These are phyloP conservation scores for Ceyx cyanopectus DNA, from an alignment of 2,113 vertebrate species.

Conservation along the genomic window DNA sequence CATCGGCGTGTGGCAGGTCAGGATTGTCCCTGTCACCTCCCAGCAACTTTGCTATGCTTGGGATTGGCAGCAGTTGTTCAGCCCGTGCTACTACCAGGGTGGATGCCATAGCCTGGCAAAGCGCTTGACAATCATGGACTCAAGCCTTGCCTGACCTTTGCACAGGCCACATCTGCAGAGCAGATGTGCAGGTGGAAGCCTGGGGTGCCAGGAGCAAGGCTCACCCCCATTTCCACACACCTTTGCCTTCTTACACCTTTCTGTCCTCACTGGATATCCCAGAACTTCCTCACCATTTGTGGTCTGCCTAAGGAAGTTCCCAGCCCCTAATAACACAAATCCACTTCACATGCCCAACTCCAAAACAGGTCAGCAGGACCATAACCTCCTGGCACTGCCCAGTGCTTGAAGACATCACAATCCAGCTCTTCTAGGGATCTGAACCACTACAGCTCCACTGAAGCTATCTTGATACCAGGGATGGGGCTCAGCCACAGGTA, in stretches of 20 bases:
- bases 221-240: background rate
- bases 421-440: background rate
- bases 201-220: background rate
- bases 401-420: background rate
- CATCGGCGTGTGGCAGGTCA: background rate
- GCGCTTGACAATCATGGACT: background rate
- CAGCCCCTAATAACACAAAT: background rate
- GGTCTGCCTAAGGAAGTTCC: background rate
- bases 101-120: fast-evolving
- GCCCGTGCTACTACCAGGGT: fast-evolving
- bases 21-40: background rate
- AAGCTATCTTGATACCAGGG: background rate
- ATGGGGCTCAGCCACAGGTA: background rate
- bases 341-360: fast-evolving
- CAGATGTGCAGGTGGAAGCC: background rate
- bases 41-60: background rate
- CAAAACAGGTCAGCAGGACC: background rate
- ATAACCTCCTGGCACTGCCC: background rate
- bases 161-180: background rate
- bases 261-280: fast-evolving
- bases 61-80: background rate
- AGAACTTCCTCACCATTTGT: background rate
- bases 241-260: background rate
- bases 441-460: background rate
- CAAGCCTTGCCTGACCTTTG: background rate